Evolutionary conservation across 1,140 invertebrate species (phyloP), one percentile per base, ranked within the genome.

Genomic region (Galendromus occidentalis): DNA sequence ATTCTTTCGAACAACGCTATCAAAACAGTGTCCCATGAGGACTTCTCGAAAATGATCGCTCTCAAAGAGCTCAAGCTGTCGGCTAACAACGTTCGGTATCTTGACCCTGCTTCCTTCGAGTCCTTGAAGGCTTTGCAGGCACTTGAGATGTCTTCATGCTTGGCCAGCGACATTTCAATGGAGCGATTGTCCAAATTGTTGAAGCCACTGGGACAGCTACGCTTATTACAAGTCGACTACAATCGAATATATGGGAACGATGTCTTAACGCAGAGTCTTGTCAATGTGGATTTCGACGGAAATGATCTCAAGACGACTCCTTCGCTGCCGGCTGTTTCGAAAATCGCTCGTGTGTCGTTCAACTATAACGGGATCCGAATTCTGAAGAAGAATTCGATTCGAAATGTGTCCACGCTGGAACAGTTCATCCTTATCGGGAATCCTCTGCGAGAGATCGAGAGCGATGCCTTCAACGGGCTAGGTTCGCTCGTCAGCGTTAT

Each of bases 41-140:
- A 25, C 6, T 29, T 59, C 14, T 25, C 51, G 6, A 59, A 59
- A 59, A 17, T 59, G 51, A 14, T 59, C 14, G 51, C 14, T 25
- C 51, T 59, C 22, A 59, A 59, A 33, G 51, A 59, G 51, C 22
- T 59, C 14, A 59, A 59, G 20, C 33, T 59, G 22, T 59, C 51
- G 14, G n/a, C 25, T 33, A 59, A 59, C 51, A 25, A 17, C 5
- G 33, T 59, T 59, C 51, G 33, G 14, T 59, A 59, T 59, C 33
- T 59, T 12, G 51, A 59, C 22, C 25, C n/a, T 14, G 20, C 51
- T 12, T 25, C 22, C 6, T 59, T 59, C 33, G 33, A 25, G 51
- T 33, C 51, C 25, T 33, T 59, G 25, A 25, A 59, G 25, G 33
- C 17, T 25, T 33, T 59, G 12, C 51, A 59, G 51, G 22, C 51